These are phyloP conservation scores for Ametastegia equiseti DNA, from an alignment of 2,888 invertebrate genomes.

Conservation along the genomic window DNA sequence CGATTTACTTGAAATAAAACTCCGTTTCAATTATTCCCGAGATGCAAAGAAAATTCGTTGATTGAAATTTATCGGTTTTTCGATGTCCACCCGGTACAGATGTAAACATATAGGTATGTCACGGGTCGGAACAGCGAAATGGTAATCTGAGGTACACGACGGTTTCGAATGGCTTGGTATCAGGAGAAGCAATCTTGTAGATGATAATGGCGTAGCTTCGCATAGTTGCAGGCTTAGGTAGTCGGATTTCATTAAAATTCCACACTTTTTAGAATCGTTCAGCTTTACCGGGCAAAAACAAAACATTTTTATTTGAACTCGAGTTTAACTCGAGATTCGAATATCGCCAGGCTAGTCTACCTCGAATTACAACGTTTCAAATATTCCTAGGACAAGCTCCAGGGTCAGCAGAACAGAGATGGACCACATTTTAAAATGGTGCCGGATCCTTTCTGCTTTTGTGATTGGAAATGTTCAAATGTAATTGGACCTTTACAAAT, in stretches of 20 bases:
- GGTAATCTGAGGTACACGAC: slow-evolving; percentile 40
- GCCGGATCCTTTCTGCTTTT: too few relatives aligned
- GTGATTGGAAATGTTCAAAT: neutral
- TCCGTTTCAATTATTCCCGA: neutral
- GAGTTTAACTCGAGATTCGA: neutral
- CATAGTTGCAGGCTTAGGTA: slow-evolving; percentile 15
- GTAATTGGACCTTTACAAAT: neutral
- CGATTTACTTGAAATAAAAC: neutral
- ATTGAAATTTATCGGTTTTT: neutral
- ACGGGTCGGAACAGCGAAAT: slow-evolving; percentile 39
- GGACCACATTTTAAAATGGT: too few relatives aligned
- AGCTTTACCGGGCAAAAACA: neutral
- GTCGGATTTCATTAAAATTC: slow-evolving; percentile 33
- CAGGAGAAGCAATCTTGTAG: slow-evolving; percentile 42
- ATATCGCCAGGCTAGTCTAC: too few relatives aligned
- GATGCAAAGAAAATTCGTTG: neutral
- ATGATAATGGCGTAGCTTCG: slow-evolving; percentile 31
- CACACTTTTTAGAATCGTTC: neutral
- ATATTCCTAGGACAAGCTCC: too few relatives aligned
- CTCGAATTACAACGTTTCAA: too few relatives aligned
- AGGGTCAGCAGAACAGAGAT: too few relatives aligned
- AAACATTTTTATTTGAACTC: neutral
- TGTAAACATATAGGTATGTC: slow-evolving; percentile 1
- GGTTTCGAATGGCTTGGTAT: slow-evolving; percentile 40
- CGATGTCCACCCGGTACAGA: slow-evolving; percentile 1